Base-by-base conservation (phyloP, 1,140 invertebrate species). In the Sarcophaga peregrina region DNA sequence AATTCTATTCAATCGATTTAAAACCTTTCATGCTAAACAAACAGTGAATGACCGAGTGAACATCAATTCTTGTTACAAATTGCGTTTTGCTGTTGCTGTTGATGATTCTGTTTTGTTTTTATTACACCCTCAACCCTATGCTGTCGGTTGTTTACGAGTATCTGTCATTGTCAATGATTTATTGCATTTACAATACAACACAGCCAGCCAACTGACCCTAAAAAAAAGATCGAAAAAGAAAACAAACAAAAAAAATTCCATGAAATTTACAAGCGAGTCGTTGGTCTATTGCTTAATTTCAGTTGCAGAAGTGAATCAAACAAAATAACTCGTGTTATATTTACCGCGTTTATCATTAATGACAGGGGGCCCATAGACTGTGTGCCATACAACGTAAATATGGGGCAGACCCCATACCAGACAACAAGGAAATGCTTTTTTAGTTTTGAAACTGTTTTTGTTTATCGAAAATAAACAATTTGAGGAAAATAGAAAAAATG, bases 91-190 rank as follows among this genome's bases (percentile, higher is more conserved):
- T 68, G 54, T n/a, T 58, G 11, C 54, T 15, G 54, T 10, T 13
- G 11, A 9, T 58, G 5, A 4, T 37, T 37, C 4, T 58, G 6
- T 11, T 58, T 58, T 58, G 6, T 13, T 3, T 13, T 68, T 68
- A n/a, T 20, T 20, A 68, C 62, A 68, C 62, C 58, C 62, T 68
- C 62, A 68, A n/a, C n/a, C n/a, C 20, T 68, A 68, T 68, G 17
- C 20, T 68, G 62, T 68, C 8, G n/a, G n/a, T 68, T 68, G 17
- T 68, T 8, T 68, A 68, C 17, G 62, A 20, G 62, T 68, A 37
- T 37, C 25, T 68, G 62, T 68, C 62, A 68, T 68, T 68, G 62
- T 68, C 62, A 68, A 68, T 68, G 62, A 68, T 68, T 68, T 68
- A 68, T 68, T 68, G 20, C 62, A 68, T 68, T 68, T 68, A 37